Evolutionary conservation across 2,797 vertebrate genomes (phyloP), one percentile per base, ranked within the genome.

Genomic region (Margarornis squamiger): DNA sequence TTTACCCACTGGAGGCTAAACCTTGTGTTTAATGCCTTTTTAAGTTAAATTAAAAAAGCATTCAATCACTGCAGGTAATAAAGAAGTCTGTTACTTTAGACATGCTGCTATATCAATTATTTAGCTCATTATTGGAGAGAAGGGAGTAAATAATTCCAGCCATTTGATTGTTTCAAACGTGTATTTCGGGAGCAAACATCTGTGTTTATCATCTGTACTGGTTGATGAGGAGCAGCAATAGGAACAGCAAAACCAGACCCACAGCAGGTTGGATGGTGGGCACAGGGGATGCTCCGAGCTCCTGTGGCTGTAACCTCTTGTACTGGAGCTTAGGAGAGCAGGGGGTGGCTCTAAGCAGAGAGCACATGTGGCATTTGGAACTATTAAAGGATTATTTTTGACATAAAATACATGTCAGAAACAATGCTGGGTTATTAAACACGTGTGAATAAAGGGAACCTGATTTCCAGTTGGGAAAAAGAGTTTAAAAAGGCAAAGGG

Each of bases 1-100:
- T 98, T 97, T 96, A 96, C 96, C 96, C 97, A 97, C 96, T 98
- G 95, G 96, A 97, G 97, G 97, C 97, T 97, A 97, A 97, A 96
- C 93, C 91, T 96, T 85, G 93, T 91, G 77, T 96, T 97, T 96
- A 96, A 96, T 97, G 91, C 96, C 96, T 95, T 89, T 95, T 97
- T 94, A 95, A 92, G 96, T 94, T 93, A 94, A 97, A 93, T 97
- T 94, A 93, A 94, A 97, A 96, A 97, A 97, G 94, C 88, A 90
- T 96, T 97, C 95, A 95, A 96, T 97, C 97, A 97, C 92, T 86
- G 76, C 86, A 96, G 96, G 96, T 96, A 97, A 96, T 96, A 97
- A 96, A 96, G 90, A 30, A 72, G 77, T 92, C 90, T 90, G 93
- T 94, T 96, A 71, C 90, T 95, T 96, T 85, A 90, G 87, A 70